Conservation (phyloP, 92 coral and sea anemone genomes). For the Pocillopora grandis region DNA sequence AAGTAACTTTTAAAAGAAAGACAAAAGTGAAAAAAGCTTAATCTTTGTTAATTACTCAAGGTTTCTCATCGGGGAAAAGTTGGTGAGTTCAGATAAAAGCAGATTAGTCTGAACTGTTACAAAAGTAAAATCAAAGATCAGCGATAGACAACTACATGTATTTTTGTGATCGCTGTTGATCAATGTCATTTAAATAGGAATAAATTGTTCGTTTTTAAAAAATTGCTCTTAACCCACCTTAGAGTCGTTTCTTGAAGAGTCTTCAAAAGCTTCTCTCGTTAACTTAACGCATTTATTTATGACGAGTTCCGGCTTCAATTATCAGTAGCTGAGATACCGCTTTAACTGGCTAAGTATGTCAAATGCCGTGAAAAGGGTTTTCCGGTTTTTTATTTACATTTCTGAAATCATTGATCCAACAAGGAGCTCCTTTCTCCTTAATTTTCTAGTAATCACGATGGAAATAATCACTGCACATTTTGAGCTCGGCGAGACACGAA, state of each 20-base stretch:
- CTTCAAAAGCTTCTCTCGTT: not conserved
- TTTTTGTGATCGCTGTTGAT: too few relatives aligned
- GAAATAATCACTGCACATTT: not conserved
- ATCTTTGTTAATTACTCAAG: too few relatives aligned
- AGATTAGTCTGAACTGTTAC: too few relatives aligned
- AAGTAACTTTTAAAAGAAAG: too few relatives aligned
- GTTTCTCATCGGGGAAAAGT: too few relatives aligned
- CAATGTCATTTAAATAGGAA: not conserved
- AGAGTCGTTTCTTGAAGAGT: not conserved
- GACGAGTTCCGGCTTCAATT: not conserved
- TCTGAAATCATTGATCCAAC: constrained; percentile 12
- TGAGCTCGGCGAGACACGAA: not conserved
- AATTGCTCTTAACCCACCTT: not conserved
- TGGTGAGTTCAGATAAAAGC: too few relatives aligned
- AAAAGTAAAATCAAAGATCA: too few relatives aligned
- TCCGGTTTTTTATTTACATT: constrained; percentile 8
- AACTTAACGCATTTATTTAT: not conserved
- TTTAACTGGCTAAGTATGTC: constrained; percentile 4
- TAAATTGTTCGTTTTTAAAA: not conserved
- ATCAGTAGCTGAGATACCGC: constrained; percentile 16
- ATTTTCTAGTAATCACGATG: not conserved
- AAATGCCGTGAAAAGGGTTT: not conserved
- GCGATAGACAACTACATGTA: too few relatives aligned
- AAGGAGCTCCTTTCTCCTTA: constrained; percentile 5
- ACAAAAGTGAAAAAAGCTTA: too few relatives aligned